Conservation (phyloP, 2,797 vertebrate species). For the Streptopelia turtur region DNA sequence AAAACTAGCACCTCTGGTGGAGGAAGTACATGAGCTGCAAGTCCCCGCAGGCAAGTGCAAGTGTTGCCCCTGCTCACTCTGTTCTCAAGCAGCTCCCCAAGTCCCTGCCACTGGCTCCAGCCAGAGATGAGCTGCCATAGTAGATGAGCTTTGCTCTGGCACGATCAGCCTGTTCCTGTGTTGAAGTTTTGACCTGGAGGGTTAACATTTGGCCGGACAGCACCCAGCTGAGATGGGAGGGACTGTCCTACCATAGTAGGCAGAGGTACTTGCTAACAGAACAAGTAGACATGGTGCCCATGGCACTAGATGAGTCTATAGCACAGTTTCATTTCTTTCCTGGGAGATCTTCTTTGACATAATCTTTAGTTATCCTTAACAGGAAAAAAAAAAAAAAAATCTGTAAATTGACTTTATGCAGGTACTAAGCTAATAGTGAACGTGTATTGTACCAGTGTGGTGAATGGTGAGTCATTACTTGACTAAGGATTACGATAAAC, state of each 20-base stretch:
- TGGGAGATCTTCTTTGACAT: neutral
- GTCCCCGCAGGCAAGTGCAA: neutral
- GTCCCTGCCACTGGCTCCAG: neutral
- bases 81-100: neutral
- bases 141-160: neutral
- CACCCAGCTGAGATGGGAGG: neutral
- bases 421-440: neutral
- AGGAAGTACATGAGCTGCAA: constrained; percentile 15
- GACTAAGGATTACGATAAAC: constrained; percentile 11
- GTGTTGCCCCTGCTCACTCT: neutral
- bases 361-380: neutral
- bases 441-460: neutral
- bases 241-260: neutral
- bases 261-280: neutral
- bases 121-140: neutral
- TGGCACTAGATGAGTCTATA: neutral
- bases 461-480: neutral
- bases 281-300: fast-evolving
- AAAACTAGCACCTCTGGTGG: constrained; percentile 32
- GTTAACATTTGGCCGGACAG: neutral
- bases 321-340: neutral
- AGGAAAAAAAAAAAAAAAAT: neutral
- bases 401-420: neutral
- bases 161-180: neutral
- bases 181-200: neutral